A percentile compares a stretch with the other conserved stretches of the same genome.
phyloP scores from a whole-genome alignment of 2,888 invertebrate species.

The Gryllus longicercus region DNA sequence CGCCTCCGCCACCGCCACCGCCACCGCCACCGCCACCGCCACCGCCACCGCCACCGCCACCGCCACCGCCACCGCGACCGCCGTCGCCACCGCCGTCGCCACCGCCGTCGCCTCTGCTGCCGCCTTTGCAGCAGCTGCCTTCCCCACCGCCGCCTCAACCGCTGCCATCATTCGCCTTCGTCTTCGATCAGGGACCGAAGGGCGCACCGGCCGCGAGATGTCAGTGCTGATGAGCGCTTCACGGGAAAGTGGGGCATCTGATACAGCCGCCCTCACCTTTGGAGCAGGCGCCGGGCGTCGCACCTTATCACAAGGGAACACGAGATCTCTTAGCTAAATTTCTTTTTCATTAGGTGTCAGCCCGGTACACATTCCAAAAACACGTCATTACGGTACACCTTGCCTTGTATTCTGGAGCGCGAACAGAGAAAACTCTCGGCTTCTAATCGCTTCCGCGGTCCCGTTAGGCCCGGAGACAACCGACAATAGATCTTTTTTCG shows the following conservation, averaged over 20 bases:
- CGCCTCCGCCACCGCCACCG: too few species aligned
- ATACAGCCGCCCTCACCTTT: neutral
- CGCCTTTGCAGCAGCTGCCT: neutral
- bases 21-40: neutral
- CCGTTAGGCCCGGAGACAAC: neutral
- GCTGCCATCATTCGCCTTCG: neutral
- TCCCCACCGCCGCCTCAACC: neutral
- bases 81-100: too few species aligned
- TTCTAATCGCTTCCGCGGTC: conserved; percentile 8
- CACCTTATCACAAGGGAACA: neutral
- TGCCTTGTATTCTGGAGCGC: neutral
- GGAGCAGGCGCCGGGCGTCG: neutral
- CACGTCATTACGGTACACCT: conserved; percentile 17
- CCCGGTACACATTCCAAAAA: neutral
- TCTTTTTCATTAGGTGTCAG: conserved; percentile 8
- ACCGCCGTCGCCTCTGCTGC: neutral
- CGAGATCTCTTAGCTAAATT: conserved; percentile 17
- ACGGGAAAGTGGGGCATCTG: neutral
- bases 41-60: neutral
- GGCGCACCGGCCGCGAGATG: neutral
- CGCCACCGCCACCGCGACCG: too few species aligned
- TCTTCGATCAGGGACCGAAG: neutral
- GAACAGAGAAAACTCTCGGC: neutral
- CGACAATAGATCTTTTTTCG: neutral
- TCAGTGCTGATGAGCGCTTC: neutral